These are phyloP conservation scores for Petrolisthes cinctipes DNA, from an alignment of 2,888 invertebrate genomes.

Conservation along the genomic window DNA sequence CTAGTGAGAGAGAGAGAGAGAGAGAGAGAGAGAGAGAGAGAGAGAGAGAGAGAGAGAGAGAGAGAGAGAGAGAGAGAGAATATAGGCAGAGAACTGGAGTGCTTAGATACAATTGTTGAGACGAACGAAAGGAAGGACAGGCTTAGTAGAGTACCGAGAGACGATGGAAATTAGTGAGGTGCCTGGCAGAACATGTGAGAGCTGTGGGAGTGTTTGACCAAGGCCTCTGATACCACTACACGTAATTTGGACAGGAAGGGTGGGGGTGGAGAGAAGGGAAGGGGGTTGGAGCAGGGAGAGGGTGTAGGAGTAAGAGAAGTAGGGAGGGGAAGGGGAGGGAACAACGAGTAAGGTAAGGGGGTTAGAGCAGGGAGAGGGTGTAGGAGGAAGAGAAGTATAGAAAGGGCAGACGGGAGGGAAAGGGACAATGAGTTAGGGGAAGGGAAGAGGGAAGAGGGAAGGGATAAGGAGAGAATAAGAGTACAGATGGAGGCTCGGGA, in stretches of 20 bases:
- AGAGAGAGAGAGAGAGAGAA: slow-evolving; percentile 12
- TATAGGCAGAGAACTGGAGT: not conserved
- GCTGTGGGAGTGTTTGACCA: not conserved
- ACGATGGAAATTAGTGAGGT: not conserved
- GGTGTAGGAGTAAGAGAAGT: not conserved
- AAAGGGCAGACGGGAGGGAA: not conserved
- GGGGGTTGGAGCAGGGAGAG: not conserved
- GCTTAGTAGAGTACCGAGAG: not conserved
- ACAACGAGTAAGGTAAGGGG: not conserved
- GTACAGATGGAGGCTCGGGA: not conserved
- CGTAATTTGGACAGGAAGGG: not conserved
- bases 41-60: slow-evolving; percentile 11
- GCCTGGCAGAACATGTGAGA: not conserved
- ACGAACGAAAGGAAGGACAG: not conserved
- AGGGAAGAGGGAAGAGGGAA: not conserved
- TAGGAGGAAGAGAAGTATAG: not conserved
- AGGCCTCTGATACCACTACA: not conserved
- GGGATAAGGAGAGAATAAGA: not conserved
- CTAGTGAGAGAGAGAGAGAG: not conserved
- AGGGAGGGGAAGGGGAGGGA: not conserved
- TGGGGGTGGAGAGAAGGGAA: not conserved
- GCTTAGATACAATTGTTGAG: not conserved
- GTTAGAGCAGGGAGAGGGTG: not conserved
- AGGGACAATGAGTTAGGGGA: not conserved
- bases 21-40: not conserved